Evolutionary conservation across 2,113 vertebrate genomes (phyloP).

Genomic region (Sterna hirundo): DNA sequence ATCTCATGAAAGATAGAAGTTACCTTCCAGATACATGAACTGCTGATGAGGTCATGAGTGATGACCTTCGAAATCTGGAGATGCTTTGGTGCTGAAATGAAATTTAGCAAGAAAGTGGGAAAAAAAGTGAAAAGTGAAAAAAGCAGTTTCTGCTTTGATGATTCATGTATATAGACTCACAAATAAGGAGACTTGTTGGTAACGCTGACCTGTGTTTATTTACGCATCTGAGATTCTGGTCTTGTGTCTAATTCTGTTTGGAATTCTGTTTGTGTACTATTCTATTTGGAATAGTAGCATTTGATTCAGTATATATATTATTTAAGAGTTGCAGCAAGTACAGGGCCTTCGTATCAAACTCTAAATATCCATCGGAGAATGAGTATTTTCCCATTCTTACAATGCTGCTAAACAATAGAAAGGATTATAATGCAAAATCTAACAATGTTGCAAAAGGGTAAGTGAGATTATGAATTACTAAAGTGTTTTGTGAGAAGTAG

Average conservation of each 20-base stretch:
- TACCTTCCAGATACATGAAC: background rate
- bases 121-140: background rate
- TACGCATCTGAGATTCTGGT: background rate
- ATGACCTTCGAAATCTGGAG: background rate
- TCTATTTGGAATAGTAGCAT: background rate
- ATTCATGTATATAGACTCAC: background rate
- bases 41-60: background rate
- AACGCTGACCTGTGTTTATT: background rate
- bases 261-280: background rate
- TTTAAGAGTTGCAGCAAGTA: background rate
- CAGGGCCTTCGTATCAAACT: background rate
- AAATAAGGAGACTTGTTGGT: background rate
- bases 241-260: background rate
- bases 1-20: background rate
- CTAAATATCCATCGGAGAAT: background rate
- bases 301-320: background rate
- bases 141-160: background rate
- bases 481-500: background rate
- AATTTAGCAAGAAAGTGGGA: background rate
- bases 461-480: background rate
- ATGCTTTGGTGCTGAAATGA: background rate
- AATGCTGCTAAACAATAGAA: background rate
- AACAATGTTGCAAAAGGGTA: background rate
- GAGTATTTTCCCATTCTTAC: background rate
- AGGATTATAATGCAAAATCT: background rate